Base-by-base conservation (phyloP, 2,113 vertebrate genomes). In the Pyxicephalus adspersus region DNA sequence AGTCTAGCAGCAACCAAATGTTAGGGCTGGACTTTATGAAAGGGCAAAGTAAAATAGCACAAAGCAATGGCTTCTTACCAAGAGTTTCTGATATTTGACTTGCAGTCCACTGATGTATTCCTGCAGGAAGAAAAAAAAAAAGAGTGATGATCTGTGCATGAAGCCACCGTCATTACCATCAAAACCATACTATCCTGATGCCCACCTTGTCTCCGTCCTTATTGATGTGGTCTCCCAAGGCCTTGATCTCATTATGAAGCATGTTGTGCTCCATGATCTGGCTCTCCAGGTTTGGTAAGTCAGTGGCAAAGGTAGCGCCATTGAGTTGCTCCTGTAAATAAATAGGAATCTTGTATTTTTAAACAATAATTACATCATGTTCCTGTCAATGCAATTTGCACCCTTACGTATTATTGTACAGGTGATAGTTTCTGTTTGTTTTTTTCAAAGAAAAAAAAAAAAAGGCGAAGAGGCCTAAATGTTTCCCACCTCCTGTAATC, bases 251-350 rank as follows among this genome's bases (percentile, higher is more conserved):
- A 0, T 97, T 98, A 87, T 98, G 95, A 85, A 98, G 97, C 89
- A 99, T 96, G 87, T 97, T 98, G 91, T 99, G 98, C 28, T 97
- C 94, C 68, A 97, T 97, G 58, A 99, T 94, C 77, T 98, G 96
- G 18, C 92, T 93, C 81, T 97, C 98, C 81, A 99, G 92, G 15
- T 94, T 88, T 0, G 94, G 95, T 77, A 99, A 88, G 84, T 99
- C 97, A 0, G 95, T 95, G 45, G 95, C 97, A 0, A 96, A 99
- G 83, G 92, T 88, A 83, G 95, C 95, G 88, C 88, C 90, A 81
- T 88, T 93, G 77, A 99, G 81, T 0, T 86, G 88, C 1, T 92
- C 92, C 98, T 99, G 85, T 1, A 0, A 23, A 2, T 31, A 83
- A 45, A 45, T 8, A 60, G n/a, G 22, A n/a, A 23, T 22, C 7